Base-by-base conservation (phyloP, 1,140 invertebrate genomes). In the Drosophila guanche region DNA sequence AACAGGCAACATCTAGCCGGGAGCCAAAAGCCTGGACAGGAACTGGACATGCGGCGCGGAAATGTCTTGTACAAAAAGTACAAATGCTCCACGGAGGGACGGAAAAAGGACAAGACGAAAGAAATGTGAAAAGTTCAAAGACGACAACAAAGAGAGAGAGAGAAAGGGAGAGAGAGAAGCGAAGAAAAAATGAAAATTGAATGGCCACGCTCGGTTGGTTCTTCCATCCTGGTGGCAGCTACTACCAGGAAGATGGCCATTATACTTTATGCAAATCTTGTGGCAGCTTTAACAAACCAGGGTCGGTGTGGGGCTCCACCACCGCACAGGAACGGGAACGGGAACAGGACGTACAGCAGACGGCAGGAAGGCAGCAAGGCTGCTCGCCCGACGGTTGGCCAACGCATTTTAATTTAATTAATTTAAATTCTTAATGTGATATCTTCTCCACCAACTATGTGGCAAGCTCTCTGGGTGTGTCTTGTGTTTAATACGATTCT, bases 241-340 rank as follows among this genome's bases (percentile, higher is more conserved):
- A 43, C 16, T 48, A 42, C 46, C 80, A 86, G 81, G 80, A 85
- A 86, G 67, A 73, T 86, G 76, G 81, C 81, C 77, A 85, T 85
- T 85, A 85, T 85, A 86, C 80, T 86, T 85, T 85, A 85, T 85
- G 80, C 80, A 85, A 85, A 85, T 85, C 81, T 85, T 85, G 80
- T 65, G 80, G 81, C 80, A 86, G 80, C 80, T 86, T 85, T 86
- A 85, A 86, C 72, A 85, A 69, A 71, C 81, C 81, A 55, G 52
- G 37, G 45, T 43, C 56, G 22, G 16, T 20, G 16, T 20, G 16
- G 16, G 16, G 16, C 16, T 20, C 50, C 57, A 33, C 29, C 27
- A 10, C 50, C 61, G 61, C 65, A 68, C 67, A 68, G 67, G 67
- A 68, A 68, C 46, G 57, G 65, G 33, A 46, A 46, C 52, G 29